A percentile compares a stretch with the other conserved stretches of the same genome.
Evolutionary conservation across 2,888 invertebrate species (phyloP).

Genomic region (Volucella zonaria): DNA sequence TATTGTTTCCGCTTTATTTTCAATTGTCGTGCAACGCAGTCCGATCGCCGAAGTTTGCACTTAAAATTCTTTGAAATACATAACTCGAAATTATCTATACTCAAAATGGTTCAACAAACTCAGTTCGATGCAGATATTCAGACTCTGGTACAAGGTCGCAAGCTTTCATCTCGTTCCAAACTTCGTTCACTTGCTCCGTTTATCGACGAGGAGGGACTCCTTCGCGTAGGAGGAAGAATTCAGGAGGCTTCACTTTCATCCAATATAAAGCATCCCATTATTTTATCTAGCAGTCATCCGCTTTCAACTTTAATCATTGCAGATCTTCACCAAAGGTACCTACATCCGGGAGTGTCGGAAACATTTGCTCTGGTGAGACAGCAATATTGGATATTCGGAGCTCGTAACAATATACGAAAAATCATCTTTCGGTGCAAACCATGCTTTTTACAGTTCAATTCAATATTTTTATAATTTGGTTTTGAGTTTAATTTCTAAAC

Average conservation of each 20-base stretch:
- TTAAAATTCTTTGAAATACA: conserved; percentile 2
- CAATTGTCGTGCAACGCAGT: too few relatives aligned
- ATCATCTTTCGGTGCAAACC: conserved; percentile 34
- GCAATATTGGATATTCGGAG: conserved; percentile 60
- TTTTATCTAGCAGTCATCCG: conserved; percentile 27
- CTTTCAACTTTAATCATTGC: conserved; percentile 33
- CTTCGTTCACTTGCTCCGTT: conserved; percentile 16
- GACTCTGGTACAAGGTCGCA: too few relatives aligned
- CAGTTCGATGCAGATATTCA: too few relatives aligned
- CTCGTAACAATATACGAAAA: not conserved
- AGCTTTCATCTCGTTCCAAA: not conserved
- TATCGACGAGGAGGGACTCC: conserved; percentile 23
- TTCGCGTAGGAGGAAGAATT: conserved; percentile 21
- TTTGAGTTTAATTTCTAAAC: too few relatives aligned
- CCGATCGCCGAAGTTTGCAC: too few relatives aligned
- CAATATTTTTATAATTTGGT: too few relatives aligned
- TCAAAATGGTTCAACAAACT: too few relatives aligned
- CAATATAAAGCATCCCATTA: conserved; percentile 45
- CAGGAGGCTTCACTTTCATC: conserved; percentile 15
- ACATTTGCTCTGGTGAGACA: conserved; percentile 42
- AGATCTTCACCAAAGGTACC: conserved; percentile 26
- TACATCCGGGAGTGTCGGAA: conserved; percentile 47
- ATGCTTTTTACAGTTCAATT: conserved; percentile 66
- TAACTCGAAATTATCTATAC: not conserved
- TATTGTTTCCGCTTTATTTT: too few relatives aligned